These are phyloP conservation scores for Plutella xylostella DNA, from an alignment of 2,888 invertebrate genomes.

Conservation along the genomic window DNA sequence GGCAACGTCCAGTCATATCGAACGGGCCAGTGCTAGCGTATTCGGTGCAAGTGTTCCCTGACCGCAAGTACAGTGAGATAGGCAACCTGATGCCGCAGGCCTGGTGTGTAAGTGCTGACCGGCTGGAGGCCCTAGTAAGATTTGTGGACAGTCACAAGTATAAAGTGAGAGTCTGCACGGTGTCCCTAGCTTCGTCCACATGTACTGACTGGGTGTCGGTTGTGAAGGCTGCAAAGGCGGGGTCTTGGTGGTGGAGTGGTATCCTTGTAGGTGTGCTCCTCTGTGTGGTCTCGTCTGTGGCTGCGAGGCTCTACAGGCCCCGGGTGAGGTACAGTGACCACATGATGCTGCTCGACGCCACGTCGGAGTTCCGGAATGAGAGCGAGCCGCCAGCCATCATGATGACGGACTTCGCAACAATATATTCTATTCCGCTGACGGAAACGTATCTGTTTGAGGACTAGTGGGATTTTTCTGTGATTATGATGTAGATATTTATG, in stretches of 20 bases:
- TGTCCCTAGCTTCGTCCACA: slow-evolving; percentile 29
- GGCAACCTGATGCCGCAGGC: slow-evolving; percentile 30
- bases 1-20: slow-evolving; percentile 39
- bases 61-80: slow-evolving; percentile 23
- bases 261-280: slow-evolving; percentile 34
- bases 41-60: slow-evolving; percentile 41
- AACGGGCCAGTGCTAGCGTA: slow-evolving; percentile 54
- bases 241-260: slow-evolving; percentile 34
- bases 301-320: slow-evolving; percentile 27
- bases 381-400: slow-evolving; percentile 37
- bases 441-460: slow-evolving; percentile 15
- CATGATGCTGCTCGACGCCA: slow-evolving; percentile 35
- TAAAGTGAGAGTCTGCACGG: slow-evolving; percentile 29
- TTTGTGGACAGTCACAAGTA: slow-evolving; percentile 29
- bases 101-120: slow-evolving; percentile 30
- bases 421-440: slow-evolving; percentile 27
- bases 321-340: slow-evolving; percentile 25
- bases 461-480: no score
- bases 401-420: slow-evolving; percentile 34
- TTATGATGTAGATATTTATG: no score
- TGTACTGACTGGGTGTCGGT: slow-evolving; percentile 25
- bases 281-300: slow-evolving; percentile 26
- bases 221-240: slow-evolving; percentile 16
- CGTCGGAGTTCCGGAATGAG: slow-evolving; percentile 27
- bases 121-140: slow-evolving; percentile 3